These are phyloP conservation scores for Chionis minor DNA, from an alignment of 2,113 vertebrate species.

Conservation along the genomic window DNA sequence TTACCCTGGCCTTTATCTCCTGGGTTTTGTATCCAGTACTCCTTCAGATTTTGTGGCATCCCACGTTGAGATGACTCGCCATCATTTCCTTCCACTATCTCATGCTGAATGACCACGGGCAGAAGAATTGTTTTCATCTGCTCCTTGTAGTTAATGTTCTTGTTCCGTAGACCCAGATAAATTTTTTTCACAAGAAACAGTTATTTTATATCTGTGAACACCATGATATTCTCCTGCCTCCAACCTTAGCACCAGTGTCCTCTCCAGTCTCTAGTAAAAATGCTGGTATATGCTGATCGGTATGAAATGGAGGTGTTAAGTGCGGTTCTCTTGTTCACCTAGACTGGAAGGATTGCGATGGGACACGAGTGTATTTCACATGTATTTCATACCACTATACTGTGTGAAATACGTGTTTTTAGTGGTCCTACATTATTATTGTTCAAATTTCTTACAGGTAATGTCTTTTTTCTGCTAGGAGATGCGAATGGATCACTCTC, in stretches of 20 bases:
- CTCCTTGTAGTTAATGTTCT: not conserved
- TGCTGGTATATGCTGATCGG: not conserved
- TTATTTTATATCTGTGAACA: not conserved
- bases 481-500: not conserved
- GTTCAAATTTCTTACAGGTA: not conserved
- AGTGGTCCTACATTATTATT: not conserved
- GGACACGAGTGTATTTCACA: not conserved
- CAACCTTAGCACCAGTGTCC: not conserved
- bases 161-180: not conserved
- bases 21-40: not conserved
- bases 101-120: not conserved
- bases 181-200: not conserved
- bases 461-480: not conserved
- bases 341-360: not conserved
- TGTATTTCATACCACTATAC: no score
- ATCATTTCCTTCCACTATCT: not conserved
- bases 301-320: not conserved
- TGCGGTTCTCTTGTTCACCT: not conserved
- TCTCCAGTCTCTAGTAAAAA: not conserved
- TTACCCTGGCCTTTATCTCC: not conserved
- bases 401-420: not conserved
- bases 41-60: constrained; percentile 1
- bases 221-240: not conserved
- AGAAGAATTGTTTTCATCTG: not conserved
- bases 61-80: not conserved